These are phyloP conservation scores for Philopotamus ludificatus DNA, from an alignment of 1,140 invertebrate species.

Conservation along the genomic window DNA sequence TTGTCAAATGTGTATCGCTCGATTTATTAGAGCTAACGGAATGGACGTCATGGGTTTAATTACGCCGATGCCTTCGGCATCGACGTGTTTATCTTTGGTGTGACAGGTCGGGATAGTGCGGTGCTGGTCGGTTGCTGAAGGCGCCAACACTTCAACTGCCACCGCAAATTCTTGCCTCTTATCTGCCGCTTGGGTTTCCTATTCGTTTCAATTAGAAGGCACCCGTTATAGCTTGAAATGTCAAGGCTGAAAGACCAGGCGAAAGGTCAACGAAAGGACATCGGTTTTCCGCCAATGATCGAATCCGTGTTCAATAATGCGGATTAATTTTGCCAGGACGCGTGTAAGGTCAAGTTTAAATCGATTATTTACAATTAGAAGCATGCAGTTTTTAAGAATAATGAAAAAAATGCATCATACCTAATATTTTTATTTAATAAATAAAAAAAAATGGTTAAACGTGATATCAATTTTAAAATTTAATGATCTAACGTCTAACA, in stretches of 20 bases:
- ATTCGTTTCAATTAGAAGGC: neutral
- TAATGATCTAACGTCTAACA: too few relatives aligned
- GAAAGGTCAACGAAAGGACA: neutral
- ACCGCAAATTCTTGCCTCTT: neutral
- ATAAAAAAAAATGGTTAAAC: too few relatives aligned
- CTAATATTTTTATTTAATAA: too few relatives aligned
- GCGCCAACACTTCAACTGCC: neutral
- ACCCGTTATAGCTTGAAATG: neutral
- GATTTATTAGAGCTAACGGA: neutral
- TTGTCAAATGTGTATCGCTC: too few relatives aligned
- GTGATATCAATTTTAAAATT: too few relatives aligned
- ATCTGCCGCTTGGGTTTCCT: neutral
- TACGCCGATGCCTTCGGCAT: neutral
- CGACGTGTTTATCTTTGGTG: neutral
- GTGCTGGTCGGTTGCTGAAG: neutral
- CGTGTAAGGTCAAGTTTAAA: too few relatives aligned
- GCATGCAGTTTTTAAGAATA: too few relatives aligned
- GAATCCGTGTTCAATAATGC: too few relatives aligned
- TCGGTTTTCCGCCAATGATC: too few relatives aligned
- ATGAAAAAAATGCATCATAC: too few relatives aligned
- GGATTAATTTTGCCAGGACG: too few relatives aligned
- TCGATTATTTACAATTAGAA: too few relatives aligned
- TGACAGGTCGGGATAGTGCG: neutral
- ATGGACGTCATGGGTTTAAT: neutral
- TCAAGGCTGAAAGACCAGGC: neutral